A percentile compares a stretch with the other conserved stretches of the same genome.
These are phyloP conservation scores for Lytechinus variegatus DNA, from an alignment of 35 echinoderm and acorn worm genomes.

Conservation along the genomic window DNA sequence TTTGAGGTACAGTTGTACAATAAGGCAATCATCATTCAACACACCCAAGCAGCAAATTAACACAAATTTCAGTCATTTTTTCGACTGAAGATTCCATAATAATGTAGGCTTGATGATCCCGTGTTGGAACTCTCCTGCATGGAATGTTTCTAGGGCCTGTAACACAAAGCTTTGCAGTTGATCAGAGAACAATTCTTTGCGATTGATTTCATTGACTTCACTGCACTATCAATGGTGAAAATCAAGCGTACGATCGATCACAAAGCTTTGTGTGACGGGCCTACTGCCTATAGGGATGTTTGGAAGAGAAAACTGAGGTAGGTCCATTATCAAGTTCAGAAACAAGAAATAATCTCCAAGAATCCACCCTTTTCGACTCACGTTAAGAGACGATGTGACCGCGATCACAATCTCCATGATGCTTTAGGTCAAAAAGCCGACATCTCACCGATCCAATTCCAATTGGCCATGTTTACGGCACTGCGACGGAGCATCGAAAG, in stretches of 20 bases:
- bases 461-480: not conserved
- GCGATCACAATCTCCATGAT: not conserved
- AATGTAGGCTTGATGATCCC: not conserved
- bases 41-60: conserved; percentile 24
- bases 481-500: not conserved
- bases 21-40: conserved; percentile 29
- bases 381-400: not conserved
- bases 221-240: too few relatives aligned
- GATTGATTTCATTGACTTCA: too few relatives aligned
- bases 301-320: conserved; percentile 54
- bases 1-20: conserved; percentile 28
- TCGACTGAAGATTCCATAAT: not conserved
- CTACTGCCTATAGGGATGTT: conserved; percentile 19
- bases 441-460: not conserved
- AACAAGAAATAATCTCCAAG: conserved; percentile 35
- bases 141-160: not conserved
- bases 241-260: too few relatives aligned
- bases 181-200: too few relatives aligned
- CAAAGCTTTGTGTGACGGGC: not conserved
- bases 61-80: not conserved
- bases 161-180: too few relatives aligned
- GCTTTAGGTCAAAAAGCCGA: not conserved
- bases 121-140: conserved; percentile 27
- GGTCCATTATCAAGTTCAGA: conserved; percentile 25
- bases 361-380: conserved; percentile 28